Evolutionary conservation across 2,888 invertebrate genomes (phyloP), one percentile per base, ranked within the genome.

Genomic region (Mycalesis mineus): DNA sequence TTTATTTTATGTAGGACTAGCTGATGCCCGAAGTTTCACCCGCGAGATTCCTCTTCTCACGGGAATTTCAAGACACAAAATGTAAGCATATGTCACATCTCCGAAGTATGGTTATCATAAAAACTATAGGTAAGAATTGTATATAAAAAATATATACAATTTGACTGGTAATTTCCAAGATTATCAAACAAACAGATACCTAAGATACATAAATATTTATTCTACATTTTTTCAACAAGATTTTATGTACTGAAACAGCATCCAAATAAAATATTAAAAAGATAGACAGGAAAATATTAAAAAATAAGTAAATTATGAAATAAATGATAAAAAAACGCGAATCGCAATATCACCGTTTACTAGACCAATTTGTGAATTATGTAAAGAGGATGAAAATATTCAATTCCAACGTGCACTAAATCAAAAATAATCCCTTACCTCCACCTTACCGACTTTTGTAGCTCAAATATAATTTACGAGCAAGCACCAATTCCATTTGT

Each of bases 401-500:
- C 29, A 44, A 44, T 44, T 29, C 13, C 44, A 14, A 14, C 28
- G 29, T 2, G 13, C 14, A n/a, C 29, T 47, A 7, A 37, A 49
- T 37, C 49, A 28, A 49, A 49, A 49, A 37, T 28, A 49, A 22
- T n/a, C 36, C 31, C 5, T 31, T 9, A 45, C 9, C 14, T 45
- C 31, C 11, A 9, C 33, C 33, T 33, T 29, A 14, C 14, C 29
- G 33, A 47, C 31, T 47, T 45, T 47, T 33, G 33, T 47, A 33
- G 47, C 17, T 15, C 31, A 33, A 47, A 33, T 11, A 47, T 45
- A 45, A 45, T 50, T 62, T 54, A 58, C 56, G 41, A 49, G 53
- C 60, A 61, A 65, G 65, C 60, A 63, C 61, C 65, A 60, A 70
- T 71, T 71, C 69, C 71, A 70, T 72, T 73, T 67, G 53, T 65